phyloP scores from a whole-genome alignment of 2,797 vertebrate species.

The Anabacerthia variegaticeps region DNA sequence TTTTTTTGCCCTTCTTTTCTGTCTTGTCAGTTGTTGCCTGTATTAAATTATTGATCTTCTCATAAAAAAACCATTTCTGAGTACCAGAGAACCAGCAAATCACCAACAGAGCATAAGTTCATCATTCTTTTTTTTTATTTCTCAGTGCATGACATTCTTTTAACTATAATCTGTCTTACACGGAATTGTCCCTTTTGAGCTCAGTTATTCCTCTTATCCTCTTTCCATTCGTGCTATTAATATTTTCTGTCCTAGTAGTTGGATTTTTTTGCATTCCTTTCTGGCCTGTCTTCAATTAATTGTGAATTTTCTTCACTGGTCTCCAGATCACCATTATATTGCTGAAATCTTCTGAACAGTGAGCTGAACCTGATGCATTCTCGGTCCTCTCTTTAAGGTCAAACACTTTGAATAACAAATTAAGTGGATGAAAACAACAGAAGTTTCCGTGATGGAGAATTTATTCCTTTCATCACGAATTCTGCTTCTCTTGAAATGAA shows the following conservation, averaged over 20 bases:
- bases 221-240: neutral
- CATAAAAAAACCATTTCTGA: neutral
- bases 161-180: neutral
- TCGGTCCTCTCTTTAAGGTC: neutral
- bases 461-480: neutral
- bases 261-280: neutral
- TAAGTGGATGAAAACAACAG: neutral
- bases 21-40: neutral
- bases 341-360: neutral
- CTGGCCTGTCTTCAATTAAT: neutral
- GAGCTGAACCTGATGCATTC: neutral
- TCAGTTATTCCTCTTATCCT: neutral
- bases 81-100: neutral
- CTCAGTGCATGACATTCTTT: neutral
- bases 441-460: neutral
- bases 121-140: neutral
- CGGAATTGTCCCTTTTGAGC: neutral
- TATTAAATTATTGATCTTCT: neutral
- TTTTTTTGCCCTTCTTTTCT: neutral
- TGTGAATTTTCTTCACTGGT: neutral
- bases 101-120: neutral
- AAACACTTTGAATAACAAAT: slow-evolving; percentile 5
- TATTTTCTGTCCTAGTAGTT: neutral
- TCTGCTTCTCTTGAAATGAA: neutral
- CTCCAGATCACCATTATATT: neutral